phyloP scores from a whole-genome alignment of 2,113 vertebrate genomes.

The Microcebus murinus region DNA sequence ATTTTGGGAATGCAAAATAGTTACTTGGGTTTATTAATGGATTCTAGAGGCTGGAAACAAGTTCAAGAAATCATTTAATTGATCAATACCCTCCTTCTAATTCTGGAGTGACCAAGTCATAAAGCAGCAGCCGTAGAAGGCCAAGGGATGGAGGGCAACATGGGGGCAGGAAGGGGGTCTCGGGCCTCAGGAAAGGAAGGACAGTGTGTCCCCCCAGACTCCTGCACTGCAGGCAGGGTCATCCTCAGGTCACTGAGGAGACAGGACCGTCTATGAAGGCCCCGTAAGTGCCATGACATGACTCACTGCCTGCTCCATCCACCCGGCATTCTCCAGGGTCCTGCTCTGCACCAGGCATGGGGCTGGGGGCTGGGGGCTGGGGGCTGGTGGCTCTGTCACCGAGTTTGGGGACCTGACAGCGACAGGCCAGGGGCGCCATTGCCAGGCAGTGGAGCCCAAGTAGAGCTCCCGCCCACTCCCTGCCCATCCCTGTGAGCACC shows the following conservation, averaged over 20 bases:
- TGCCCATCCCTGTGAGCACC: too few relatives aligned
- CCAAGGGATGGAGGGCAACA: background rate
- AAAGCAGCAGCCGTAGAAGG: background rate
- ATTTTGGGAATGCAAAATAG: conserved; percentile 6
- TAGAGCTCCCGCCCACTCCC: background rate
- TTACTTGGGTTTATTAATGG: background rate
- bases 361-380: background rate
- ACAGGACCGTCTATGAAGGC: background rate
- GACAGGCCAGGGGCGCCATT: background rate
- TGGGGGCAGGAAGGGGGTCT: background rate
- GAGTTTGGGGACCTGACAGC: too few relatives aligned
- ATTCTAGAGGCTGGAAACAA: background rate
- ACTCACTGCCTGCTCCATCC: too few relatives aligned
- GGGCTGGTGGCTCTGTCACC: background rate
- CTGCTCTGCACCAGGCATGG: background rate
- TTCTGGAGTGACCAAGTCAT: background rate
- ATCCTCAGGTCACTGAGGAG: background rate
- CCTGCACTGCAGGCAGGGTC: too few relatives aligned
- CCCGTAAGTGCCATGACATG: background rate
- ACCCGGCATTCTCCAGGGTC: too few relatives aligned
- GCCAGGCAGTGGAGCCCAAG: background rate
- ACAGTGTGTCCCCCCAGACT: too few relatives aligned
- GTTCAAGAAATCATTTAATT: background rate
- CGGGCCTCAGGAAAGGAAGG: background rate
- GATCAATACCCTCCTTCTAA: background rate